Percentiles rank a stretch among this genome's conserved stretches.
Evolutionary conservation across 2,113 vertebrate species (phyloP).

Genomic region (Bambusicola thoracicus): DNA sequence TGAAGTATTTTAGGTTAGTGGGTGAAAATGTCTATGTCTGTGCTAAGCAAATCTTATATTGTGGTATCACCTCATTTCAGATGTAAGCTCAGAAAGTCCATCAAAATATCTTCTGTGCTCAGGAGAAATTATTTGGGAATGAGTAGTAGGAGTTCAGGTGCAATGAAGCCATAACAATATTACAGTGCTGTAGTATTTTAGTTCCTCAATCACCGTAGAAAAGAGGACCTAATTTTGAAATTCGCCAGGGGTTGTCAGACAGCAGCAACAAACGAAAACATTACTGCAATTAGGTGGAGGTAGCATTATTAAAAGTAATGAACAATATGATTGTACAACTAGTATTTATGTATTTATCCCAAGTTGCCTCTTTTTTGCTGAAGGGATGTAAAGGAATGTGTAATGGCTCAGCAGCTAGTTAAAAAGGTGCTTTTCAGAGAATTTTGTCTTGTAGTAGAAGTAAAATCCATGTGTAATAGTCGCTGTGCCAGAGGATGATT

Average conservation of each 20-base stretch:
- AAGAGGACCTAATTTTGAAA: conserved; percentile 50
- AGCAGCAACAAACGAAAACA: conserved; percentile 40
- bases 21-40: background rate
- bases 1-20: background rate
- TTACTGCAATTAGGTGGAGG: conserved; percentile 49
- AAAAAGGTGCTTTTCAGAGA: background rate
- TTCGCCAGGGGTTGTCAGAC: conserved; percentile 47
- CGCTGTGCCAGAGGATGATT: background rate
- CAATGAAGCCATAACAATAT: background rate
- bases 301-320: conserved; percentile 57
- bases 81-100: background rate
- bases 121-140: background rate
- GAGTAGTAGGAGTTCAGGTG: background rate
- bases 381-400: background rate
- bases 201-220: background rate
- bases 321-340: conserved; percentile 30
- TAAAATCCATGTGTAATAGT: background rate
- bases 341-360: conserved; percentile 16
- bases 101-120: background rate
- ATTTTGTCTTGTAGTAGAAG: background rate
- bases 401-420: background rate
- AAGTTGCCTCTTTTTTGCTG: background rate
- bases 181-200: background rate
- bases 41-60: background rate
- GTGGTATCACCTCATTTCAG: background rate